A percentile compares a stretch with the other conserved stretches of the same genome.
These are phyloP conservation scores for Heterotis niloticus DNA, from an alignment of 2,113 vertebrate genomes.

Conservation along the genomic window DNA sequence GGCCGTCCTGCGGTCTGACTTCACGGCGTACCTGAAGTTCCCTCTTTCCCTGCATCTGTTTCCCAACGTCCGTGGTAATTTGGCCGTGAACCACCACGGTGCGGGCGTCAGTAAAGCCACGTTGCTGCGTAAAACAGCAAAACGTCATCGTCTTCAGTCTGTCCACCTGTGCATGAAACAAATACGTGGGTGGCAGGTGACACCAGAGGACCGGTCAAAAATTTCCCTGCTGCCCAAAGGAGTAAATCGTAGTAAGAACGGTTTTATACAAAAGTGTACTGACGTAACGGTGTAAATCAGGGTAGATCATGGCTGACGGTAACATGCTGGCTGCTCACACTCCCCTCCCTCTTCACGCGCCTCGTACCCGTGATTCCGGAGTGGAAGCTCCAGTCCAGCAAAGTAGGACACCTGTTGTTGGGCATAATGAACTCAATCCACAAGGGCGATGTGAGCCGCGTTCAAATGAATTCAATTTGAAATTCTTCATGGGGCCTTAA, in stretches of 20 bases:
- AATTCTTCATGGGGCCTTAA: background rate
- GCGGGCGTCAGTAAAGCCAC: no score
- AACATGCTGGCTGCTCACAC: background rate
- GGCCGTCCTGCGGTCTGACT: background rate
- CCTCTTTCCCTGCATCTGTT: background rate
- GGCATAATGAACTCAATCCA: slow-evolving; percentile 16
- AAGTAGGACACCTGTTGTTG: slow-evolving; percentile 20
- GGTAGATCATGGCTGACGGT: background rate
- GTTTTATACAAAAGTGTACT: no score
- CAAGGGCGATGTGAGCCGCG: slow-evolving; percentile 16
- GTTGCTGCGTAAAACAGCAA: slow-evolving; percentile 4
- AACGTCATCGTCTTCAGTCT: slow-evolving; percentile 16
- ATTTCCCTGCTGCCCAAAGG: no score
- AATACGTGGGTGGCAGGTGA: background rate
- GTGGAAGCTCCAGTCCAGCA: background rate
- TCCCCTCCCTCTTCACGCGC: no score
- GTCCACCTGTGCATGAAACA: slow-evolving; percentile 3
- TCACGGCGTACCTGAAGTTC: background rate
- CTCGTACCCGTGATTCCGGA: background rate
- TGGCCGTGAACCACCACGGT: no score
- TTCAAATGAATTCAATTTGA: slow-evolving; percentile 23
- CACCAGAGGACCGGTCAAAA: no score
- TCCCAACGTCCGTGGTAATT: background rate
- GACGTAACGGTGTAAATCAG: background rate
- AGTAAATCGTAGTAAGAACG: no score